Percentiles rank a stretch among this genome's conserved stretches.
These are phyloP conservation scores for Ashinkailepas kermadecensis DNA, from an alignment of 2,888 invertebrate genomes.

Conservation along the genomic window DNA sequence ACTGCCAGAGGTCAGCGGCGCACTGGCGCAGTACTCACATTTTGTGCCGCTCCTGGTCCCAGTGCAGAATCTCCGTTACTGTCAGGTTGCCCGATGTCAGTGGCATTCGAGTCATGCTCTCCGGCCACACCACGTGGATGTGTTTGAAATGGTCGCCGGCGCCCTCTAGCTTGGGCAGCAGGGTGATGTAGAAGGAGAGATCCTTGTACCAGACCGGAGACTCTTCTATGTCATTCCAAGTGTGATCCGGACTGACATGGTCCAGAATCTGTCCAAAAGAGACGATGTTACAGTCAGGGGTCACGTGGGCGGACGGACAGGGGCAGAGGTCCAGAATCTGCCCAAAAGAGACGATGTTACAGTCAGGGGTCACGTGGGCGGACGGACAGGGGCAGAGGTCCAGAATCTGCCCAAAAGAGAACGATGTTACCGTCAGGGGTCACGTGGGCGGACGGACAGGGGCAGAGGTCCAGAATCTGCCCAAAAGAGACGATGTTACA, in stretches of 20 bases:
- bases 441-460: no score
- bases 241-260: conserved; percentile 33
- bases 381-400: no score
- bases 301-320: no score
- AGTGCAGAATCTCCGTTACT: conserved; percentile 63
- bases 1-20: no score
- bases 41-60: conserved; percentile 57
- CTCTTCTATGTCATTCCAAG: conserved; percentile 59
- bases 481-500: no score
- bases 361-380: no score
- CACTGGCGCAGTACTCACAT: conserved; percentile 50
- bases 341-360: no score
- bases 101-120: conserved; percentile 35
- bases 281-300: no score
- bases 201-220: conserved; percentile 60
- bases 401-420: no score
- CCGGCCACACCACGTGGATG: conserved; percentile 34
- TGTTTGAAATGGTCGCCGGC: conserved; percentile 45
- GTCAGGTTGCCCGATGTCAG: conserved; percentile 58
- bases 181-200: conserved; percentile 60
- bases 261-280: conserved; percentile 24
- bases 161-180: conserved; percentile 56
- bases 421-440: no score
- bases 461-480: no score
- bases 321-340: no score